Conservation (phyloP, 2,888 invertebrate species). For the Parnassius smintheus region DNA sequence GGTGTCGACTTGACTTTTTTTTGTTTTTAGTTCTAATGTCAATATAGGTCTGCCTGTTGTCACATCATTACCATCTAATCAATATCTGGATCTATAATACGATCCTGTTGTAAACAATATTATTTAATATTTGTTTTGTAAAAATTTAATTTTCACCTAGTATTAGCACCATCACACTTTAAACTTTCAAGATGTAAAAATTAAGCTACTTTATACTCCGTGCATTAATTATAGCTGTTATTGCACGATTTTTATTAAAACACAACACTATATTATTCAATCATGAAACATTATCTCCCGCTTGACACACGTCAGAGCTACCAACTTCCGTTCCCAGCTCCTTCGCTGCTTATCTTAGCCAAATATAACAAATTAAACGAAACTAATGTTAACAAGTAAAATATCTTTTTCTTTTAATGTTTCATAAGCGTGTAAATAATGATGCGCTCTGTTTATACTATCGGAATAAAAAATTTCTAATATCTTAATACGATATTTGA, state of each 20-base stretch:
- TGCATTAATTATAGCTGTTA: background rate
- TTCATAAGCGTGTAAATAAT: slow-evolving; percentile 23
- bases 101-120: no score
- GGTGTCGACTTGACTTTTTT: no score
- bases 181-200: no score
- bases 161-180: no score
- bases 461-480: slow-evolving; percentile 10
- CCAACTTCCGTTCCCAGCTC: slow-evolving; percentile 72
- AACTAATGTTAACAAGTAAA: slow-evolving; percentile 44
- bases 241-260: background rate
- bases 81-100: no score
- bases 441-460: slow-evolving; percentile 6
- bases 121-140: no score
- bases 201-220: background rate
- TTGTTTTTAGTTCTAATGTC: no score
- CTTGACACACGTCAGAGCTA: slow-evolving; percentile 57
- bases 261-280: slow-evolving; percentile 30
- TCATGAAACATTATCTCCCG: slow-evolving; percentile 47
- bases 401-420: slow-evolving; percentile 42
- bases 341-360: slow-evolving; percentile 58
- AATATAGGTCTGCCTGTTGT: no score
- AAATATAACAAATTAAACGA: slow-evolving; percentile 72
- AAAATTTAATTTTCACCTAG: no score
- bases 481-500: slow-evolving; percentile 12
- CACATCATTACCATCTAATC: no score